phyloP scores from a whole-genome alignment of 2,888 invertebrate species.

The Watsonalla cultraria region DNA sequence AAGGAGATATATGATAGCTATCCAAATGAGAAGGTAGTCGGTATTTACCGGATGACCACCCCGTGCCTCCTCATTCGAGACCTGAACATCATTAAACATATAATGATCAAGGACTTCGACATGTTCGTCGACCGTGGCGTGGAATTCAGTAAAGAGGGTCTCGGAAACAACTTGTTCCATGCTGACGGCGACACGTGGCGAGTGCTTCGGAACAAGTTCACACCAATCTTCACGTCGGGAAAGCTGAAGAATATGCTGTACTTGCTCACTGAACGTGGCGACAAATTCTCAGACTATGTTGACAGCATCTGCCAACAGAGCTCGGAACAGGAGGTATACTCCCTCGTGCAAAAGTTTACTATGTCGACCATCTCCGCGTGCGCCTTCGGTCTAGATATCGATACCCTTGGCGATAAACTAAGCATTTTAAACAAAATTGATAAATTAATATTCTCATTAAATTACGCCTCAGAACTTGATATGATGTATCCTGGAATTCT shows the following conservation, averaged over 20 bases:
- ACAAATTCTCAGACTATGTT: conserved; percentile 31
- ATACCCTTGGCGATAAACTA: conserved; percentile 20
- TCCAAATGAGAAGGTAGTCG: conserved; percentile 47
- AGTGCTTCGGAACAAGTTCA: conserved; percentile 37
- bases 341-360: conserved; percentile 34
- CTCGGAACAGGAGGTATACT: conserved; percentile 28
- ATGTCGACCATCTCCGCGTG: conserved; percentile 38
- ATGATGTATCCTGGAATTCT: conserved; percentile 45
- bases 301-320: conserved; percentile 10
- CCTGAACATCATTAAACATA: conserved; percentile 42
- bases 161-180: conserved; percentile 46
- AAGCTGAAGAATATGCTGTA: conserved; percentile 54
- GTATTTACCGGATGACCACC: conserved; percentile 41
- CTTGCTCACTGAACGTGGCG: conserved; percentile 35
- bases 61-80: conserved; percentile 45
- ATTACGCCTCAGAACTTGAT: conserved; percentile 25
- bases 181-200: conserved; percentile 45
- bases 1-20: conserved; percentile 36
- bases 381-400: conserved; percentile 39
- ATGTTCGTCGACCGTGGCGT: conserved; percentile 41
- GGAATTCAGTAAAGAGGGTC: conserved; percentile 36
- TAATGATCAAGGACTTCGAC: conserved; percentile 52
- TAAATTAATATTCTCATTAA: conserved; percentile 14
- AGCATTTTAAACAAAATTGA: conserved; percentile 17
- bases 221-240: conserved; percentile 48